Evolutionary conservation across 2,113 vertebrate genomes (phyloP), one percentile per base, ranked within the genome.

Genomic region (Aleadryas rufinucha): DNA sequence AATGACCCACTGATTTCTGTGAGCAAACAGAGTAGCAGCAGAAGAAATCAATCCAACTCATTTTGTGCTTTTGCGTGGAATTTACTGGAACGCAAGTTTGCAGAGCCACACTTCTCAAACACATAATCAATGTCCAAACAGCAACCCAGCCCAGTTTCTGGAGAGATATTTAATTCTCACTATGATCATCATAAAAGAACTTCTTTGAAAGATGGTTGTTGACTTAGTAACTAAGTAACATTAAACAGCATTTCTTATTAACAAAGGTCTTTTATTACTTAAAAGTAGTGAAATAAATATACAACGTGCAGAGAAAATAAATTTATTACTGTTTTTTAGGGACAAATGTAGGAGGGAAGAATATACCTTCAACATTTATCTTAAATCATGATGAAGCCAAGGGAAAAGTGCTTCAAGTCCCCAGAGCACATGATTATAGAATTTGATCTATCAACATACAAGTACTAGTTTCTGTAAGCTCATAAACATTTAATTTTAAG

Each of bases 61-160:
- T 87, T 93, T 91, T 83, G 65, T 93, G 42, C 87, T 94, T 65
- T 53, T 87, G 63, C 3, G 0, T 77, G 87, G 91, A 96, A 94
- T 95, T 95, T 96, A 93, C 54, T 91, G 63, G 81, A 96, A 94
- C 0, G 0, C n/a, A 87, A 82, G 70, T 69, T 72, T 88, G 84
- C 70, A 94, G 89, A 95, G 70, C 66, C 49, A 76, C 59, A 65
- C 78, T 95, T 96, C 79, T 82, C 69, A 95, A 96, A 89, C 94
- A 94, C 89, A 87, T 89, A 91, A 95, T 95, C 87, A 95, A 39
- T 61, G 89, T 95, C 65, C 74, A 94, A 94, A 76, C 37, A 94
- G 84, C 45, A 93, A 94, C 57, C 57, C 81, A 96, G 78, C 91
- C 93, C 89, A 85, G 54, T 95, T 96, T 89, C 94, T 96, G 89